Base-by-base conservation (phyloP, 2,113 vertebrate genomes). In the Phasianus colchicus region DNA sequence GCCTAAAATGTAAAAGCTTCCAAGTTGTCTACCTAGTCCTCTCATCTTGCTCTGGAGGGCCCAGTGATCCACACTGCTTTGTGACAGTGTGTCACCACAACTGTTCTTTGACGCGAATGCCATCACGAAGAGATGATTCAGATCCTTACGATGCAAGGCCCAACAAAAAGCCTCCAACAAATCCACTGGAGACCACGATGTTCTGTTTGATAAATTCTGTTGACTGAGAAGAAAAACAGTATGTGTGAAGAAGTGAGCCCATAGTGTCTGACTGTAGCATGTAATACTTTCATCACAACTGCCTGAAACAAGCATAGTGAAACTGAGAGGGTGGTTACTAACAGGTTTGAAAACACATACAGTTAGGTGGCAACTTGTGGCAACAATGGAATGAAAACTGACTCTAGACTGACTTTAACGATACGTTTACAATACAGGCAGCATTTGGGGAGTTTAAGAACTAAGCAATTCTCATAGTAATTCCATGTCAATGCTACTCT, bases 201-300 rank as follows among this genome's bases (percentile, higher is more conserved):
- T 99, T 99, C 92, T 99, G 99, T 96, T 99, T 99, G 97, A 99
- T 97, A 96, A 99, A 99, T 90, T 98, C 99, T 97, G 98, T 98
- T 79, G 99, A 98, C 99, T 99, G 96, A 96, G 97, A 97, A 95
- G 85, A 36, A 97, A 83, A 96, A 73, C 2, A n/a, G 40, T 8
- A 77, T 67, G 42, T 0, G 5, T 78, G 4, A 89, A 66, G 58
- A 40, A 61, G 10, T 2, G 16, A 75, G 83, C 88, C 55, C 69
- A 27, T 13, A 43, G 32, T 40, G 54, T 16, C 38, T 25, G 50
- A 50, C 2, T 57, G 24, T 5, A 71, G 42, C 38, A 69, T 52
- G 67, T 67, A 57, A 55, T n/a, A 78, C 12, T 65, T 63, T 11
- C 42, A 57, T 8, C 16, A 32, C 43, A 58, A 43, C 1, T n/a